Base-by-base conservation (phyloP, 2,797 vertebrate species). In the Gymnothorax reevesii region DNA sequence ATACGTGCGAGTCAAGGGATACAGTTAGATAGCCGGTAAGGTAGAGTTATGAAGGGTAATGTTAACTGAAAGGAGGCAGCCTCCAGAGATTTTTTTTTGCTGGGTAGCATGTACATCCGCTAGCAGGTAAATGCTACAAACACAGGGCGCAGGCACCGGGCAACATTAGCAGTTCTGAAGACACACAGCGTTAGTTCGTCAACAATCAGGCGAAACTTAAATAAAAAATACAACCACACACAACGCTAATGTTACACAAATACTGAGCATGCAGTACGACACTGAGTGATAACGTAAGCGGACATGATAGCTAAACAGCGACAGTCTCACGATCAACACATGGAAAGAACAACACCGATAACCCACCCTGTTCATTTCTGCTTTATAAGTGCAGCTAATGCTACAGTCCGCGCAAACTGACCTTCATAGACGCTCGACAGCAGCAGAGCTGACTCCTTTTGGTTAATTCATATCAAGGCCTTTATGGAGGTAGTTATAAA, bases 401-500 rank as follows among this genome's bases (percentile, higher is more conserved):
- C 33, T 84, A 87, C 62, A 80, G 62, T 82, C 83, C 77, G n/a
- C 54, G 71, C 77, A 85, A 82, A 87, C 87, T 87, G 54, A 87
- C 87, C 87, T 87, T 87, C 87, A 87, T 87, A 87, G 75, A 87
- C 86, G 60, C 87, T 60, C 75, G 54, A 85, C 83, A 54, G 83
- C 73, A 69, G 62, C 52, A 64, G 83, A 87, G 66, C 60, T 87
- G 57, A 82, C 59, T 77, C 64, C 25, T 12, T 22, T 79, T 1
- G 6, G 62, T 59, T 85, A 85, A 85, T 87, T 87, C 87, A 87
- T 87, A 79, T 54, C 75, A 79, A 2, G 20, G 17, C 49, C 3
- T 79, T 12, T 54, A 9, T 54, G 25, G 49, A 2, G 17, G 49
- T 52, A 52, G 54, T 79, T 5, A 79, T 79, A 79, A 79, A 54